Percentiles rank a stretch among this genome's conserved stretches.
Evolutionary conservation across 1,140 invertebrate genomes (phyloP).

Genomic region (Fopius arisanus): DNA sequence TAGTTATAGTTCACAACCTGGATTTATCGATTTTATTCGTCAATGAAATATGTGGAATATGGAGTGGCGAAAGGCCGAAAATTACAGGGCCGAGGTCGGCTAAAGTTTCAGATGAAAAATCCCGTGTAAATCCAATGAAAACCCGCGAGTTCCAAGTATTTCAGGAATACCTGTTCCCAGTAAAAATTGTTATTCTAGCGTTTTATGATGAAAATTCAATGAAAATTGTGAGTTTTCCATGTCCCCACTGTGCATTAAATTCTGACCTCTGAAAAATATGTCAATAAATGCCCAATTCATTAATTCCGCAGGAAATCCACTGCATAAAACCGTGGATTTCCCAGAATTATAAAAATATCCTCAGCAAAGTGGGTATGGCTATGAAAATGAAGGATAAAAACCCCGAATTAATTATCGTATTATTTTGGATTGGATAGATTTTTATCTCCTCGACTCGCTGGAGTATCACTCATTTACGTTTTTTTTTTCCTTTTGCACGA

Average conservation of each 20-base stretch:
- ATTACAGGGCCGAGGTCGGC: neutral
- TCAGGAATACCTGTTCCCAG: too few species aligned
- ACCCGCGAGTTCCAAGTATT: neutral
- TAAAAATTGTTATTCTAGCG: too few species aligned
- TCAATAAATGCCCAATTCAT: neutral
- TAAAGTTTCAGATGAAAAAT: neutral
- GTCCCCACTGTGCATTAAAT: too few species aligned
- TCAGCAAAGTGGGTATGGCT: too few species aligned
- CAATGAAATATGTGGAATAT: neutral
- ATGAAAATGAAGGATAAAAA: neutral
- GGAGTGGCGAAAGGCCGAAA: neutral
- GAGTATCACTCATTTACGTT: neutral
- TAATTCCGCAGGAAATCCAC: too few species aligned
- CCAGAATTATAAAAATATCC: too few species aligned
- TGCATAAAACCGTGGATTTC: too few species aligned
- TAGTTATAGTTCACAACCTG: neutral
- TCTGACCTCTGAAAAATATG: neutral
- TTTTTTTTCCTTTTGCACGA: constrained; percentile 2
- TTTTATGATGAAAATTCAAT: too few species aligned
- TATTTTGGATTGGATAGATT: neutral
- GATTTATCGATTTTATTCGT: neutral
- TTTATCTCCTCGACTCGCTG: neutral
- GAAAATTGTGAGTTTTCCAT: too few species aligned
- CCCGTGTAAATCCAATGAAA: neutral
- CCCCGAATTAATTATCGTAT: neutral